Conservation (phyloP, 2,888 invertebrate species). For the Drosophila anceps region DNA sequence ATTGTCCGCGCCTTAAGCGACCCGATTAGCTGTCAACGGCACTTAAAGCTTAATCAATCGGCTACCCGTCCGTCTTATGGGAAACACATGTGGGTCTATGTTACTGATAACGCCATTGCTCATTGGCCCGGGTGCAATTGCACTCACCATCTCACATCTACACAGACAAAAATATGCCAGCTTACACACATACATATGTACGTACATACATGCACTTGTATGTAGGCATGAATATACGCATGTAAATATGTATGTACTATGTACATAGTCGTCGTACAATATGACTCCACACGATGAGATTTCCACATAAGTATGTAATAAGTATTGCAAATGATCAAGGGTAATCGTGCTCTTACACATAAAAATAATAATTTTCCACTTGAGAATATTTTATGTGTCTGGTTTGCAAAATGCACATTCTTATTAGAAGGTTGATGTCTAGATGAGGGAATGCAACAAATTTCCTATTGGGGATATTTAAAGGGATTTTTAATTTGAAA, state of each 20-base stretch:
- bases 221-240: not conserved
- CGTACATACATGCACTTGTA: too few species aligned
- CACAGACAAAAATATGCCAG: not conserved
- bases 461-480: constrained; percentile 6
- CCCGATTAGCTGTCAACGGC: constrained; percentile 67
- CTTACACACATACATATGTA: not conserved
- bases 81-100: constrained; percentile 32
- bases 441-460: not conserved
- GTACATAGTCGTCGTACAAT: not conserved
- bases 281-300: not conserved
- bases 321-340: not conserved
- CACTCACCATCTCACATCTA: constrained; percentile 47
- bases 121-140: constrained; percentile 66
- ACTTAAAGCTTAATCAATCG: constrained; percentile 59
- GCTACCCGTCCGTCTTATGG: constrained; percentile 2
- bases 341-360: not conserved
- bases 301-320: not conserved
- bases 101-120: constrained; percentile 63
- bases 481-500: not conserved
- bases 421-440: constrained; percentile 9
- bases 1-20: constrained; percentile 54
- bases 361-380: not conserved
- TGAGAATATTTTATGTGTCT: not conserved
- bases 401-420: not conserved
- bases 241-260: not conserved